A percentile compares a stretch with the other conserved stretches of the same genome.
These are phyloP conservation scores for Scaptomyza graminum DNA, from an alignment of 1,140 invertebrate species.

Conservation along the genomic window DNA sequence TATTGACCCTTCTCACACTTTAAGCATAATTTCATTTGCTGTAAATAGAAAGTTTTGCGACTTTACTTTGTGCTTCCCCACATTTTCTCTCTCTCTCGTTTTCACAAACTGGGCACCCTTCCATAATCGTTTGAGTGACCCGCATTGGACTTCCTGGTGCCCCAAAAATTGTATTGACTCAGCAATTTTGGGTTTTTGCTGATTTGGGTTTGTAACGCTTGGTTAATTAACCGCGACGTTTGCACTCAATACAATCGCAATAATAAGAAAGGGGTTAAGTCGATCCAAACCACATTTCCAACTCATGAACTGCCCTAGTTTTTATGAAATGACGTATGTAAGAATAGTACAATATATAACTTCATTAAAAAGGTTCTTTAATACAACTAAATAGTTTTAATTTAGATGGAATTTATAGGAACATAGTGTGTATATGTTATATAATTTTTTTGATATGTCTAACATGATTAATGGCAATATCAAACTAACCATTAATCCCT, in stretches of 20 bases:
- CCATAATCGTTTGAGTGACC: constrained; percentile 40
- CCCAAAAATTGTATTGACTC: constrained; percentile 56
- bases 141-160: constrained; percentile 45
- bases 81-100: background rate
- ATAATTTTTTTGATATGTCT: too few species aligned
- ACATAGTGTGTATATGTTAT: too few species aligned
- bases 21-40: constrained; percentile 39
- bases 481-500: too few species aligned
- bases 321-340: background rate
- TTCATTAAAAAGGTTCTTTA: background rate
- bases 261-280: background rate
- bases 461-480: too few species aligned
- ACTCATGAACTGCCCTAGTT: background rate
- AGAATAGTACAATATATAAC: background rate
- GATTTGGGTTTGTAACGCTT: constrained; percentile 65
- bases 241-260: constrained; percentile 31
- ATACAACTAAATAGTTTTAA: background rate
- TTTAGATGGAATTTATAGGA: too few species aligned
- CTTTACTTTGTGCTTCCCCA: background rate
- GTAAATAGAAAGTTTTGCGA: constrained; percentile 56
- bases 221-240: constrained; percentile 61
- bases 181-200: constrained; percentile 51
- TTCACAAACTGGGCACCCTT: background rate
- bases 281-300: background rate
- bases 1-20: constrained; percentile 56